Evolutionary conservation across 2,113 vertebrate species (phyloP).

Genomic region (Platycercus adscitus): DNA sequence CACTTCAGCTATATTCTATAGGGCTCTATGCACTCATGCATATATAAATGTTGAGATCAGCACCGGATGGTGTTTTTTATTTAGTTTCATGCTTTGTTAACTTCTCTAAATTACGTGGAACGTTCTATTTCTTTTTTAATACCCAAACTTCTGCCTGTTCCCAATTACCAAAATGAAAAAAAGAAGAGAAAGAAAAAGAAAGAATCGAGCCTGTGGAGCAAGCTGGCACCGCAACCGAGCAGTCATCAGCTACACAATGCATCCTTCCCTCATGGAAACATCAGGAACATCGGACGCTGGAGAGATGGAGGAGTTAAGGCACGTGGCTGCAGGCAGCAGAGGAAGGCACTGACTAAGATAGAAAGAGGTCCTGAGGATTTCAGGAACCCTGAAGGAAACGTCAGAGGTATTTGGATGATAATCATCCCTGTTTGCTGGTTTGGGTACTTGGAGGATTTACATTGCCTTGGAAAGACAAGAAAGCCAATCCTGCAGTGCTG

Average conservation of each 20-base stretch:
- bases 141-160: conserved; percentile 32
- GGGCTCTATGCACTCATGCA: not conserved
- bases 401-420: conserved; percentile 20
- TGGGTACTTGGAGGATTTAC: not conserved
- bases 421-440: conserved; percentile 38
- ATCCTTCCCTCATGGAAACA: not conserved
- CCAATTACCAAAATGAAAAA: not conserved
- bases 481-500: not conserved
- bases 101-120: conserved; percentile 18
- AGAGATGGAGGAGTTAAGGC: conserved; percentile 51
- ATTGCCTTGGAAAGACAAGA: not conserved
- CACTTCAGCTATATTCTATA: not conserved
- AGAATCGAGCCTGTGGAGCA: not conserved
- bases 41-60: conserved; percentile 24
- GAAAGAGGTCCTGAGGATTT: conserved; percentile 38
- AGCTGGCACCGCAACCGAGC: not conserved
- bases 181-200: not conserved
- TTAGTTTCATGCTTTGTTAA: conserved; percentile 38
- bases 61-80: conserved; percentile 30
- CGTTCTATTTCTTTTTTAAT: not conserved
- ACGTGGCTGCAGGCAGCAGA: conserved; percentile 18
- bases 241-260: not conserved
- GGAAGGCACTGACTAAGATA: conserved; percentile 44
- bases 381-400: conserved; percentile 28
- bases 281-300: not conserved